phyloP scores from a whole-genome alignment of 2,113 vertebrate species.

The Rissa tridactyla region DNA sequence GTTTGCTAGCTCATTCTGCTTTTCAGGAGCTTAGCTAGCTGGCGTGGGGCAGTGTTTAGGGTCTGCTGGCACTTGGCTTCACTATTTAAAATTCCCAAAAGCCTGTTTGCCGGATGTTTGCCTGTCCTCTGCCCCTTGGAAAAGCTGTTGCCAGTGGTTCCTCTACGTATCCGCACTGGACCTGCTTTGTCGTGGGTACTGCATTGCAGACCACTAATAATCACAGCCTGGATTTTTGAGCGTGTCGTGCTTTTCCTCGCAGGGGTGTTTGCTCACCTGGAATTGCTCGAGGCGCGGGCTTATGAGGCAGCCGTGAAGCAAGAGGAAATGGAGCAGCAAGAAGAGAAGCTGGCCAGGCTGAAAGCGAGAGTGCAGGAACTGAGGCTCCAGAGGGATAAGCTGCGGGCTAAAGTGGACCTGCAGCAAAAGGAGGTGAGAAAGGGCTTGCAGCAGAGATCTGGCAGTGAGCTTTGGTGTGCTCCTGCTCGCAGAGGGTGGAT shows the following conservation, averaged over 20 bases:
- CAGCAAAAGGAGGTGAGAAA: slow-evolving; percentile 40
- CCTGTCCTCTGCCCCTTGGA: neutral
- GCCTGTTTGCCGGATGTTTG: neutral
- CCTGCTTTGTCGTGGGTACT: neutral
- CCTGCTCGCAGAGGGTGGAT: neutral
- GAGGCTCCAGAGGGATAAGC: slow-evolving; percentile 34
- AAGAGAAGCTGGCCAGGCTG: neutral
- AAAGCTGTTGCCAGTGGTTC: neutral
- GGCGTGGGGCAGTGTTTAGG: neutral
- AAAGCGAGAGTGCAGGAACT: slow-evolving; percentile 13
- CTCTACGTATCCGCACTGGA: neutral
- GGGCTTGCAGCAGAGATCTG: neutral
- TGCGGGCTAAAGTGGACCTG: slow-evolving; percentile 22
- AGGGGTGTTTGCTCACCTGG: slow-evolving; percentile 70
- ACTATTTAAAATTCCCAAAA: neutral
- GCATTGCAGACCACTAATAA: accelerated
- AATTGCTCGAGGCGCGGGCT: slow-evolving; percentile 43
- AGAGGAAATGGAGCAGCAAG: neutral
- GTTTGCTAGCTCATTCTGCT: neutral
- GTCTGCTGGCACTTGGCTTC: neutral
- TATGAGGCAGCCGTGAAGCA: neutral
- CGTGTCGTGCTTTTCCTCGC: accelerated
- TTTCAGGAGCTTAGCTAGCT: neutral
- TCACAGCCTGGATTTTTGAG: neutral
- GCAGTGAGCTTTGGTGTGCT: neutral